Evolutionary conservation across 2,797 vertebrate genomes (phyloP).

Genomic region (Acanthornis magna): DNA sequence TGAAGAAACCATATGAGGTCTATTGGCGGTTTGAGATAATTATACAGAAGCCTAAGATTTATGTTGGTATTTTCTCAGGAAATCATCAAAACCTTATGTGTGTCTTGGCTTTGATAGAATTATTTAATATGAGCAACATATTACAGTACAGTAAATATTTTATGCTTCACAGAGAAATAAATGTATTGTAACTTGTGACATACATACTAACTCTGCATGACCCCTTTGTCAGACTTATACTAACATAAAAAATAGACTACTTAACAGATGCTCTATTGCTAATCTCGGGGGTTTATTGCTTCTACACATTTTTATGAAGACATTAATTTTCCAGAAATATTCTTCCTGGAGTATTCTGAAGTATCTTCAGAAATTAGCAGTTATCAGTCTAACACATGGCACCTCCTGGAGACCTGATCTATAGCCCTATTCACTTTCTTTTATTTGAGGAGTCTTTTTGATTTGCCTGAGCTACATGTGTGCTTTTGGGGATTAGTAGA

Average conservation of each 20-base stretch:
- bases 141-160: conserved; percentile 49
- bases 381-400: not conserved
- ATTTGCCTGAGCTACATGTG: not conserved
- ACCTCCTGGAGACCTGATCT: not conserved
- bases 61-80: not conserved
- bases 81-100: not conserved
- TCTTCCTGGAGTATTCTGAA: conserved; percentile 23
- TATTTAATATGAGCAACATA: conserved; percentile 48
- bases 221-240: conserved; percentile 9
- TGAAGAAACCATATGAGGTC: not conserved
- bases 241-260: conserved; percentile 38
- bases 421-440: not conserved
- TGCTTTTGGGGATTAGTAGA: not conserved
- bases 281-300: conserved; percentile 46
- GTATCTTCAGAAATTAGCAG: conserved; percentile 4
- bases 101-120: conserved; percentile 40
- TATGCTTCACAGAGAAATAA: conserved; percentile 19
- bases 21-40: not conserved
- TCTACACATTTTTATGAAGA: conserved; percentile 43
- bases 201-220: not conserved
- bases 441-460: not conserved
- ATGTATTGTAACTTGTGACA: conserved; percentile 23
- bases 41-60: not conserved
- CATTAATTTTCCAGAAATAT: conserved; percentile 57
- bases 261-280: conserved; percentile 54